phyloP scores from a whole-genome alignment of 2,888 invertebrate genomes.

The Serripes groenlandicus region DNA sequence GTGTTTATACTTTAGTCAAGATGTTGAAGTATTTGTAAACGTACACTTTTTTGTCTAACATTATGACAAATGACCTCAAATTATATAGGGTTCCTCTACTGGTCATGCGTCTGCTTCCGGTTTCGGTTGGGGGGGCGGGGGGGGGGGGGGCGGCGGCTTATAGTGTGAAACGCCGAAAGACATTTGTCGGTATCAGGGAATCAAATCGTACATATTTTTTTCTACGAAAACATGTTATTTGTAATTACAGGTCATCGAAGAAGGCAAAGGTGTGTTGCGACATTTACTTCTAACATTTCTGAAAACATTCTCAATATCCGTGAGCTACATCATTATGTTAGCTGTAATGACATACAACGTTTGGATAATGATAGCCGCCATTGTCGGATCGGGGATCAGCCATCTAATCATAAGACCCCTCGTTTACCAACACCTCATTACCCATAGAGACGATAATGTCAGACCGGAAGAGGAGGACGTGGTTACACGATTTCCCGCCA shows the following conservation, averaged over 20 bases:
- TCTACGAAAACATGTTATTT: too few species aligned
- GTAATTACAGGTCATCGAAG: background rate
- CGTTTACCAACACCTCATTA: background rate
- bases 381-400: conserved; percentile 17
- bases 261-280: background rate
- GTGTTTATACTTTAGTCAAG: too few species aligned
- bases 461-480: background rate
- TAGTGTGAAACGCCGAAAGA: too few species aligned
- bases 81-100: too few species aligned
- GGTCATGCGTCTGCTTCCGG: too few species aligned
- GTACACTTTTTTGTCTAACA: too few species aligned
- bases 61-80: too few species aligned
- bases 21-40: too few species aligned
- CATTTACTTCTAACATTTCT: background rate
- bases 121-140: too few species aligned
- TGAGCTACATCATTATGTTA: conserved; percentile 15
- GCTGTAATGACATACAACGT: conserved; percentile 19
- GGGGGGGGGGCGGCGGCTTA: too few species aligned
- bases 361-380: conserved; percentile 13
- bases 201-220: too few species aligned
- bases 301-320: background rate
- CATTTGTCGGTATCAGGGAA: too few species aligned
- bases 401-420: background rate
- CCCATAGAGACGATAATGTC: background rate
- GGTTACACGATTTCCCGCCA: conserved; percentile 1